A percentile compares a stretch with the other conserved stretches of the same genome.
Evolutionary conservation across 2,113 vertebrate species (phyloP).

Genomic region (Clarias macrocephalus): DNA sequence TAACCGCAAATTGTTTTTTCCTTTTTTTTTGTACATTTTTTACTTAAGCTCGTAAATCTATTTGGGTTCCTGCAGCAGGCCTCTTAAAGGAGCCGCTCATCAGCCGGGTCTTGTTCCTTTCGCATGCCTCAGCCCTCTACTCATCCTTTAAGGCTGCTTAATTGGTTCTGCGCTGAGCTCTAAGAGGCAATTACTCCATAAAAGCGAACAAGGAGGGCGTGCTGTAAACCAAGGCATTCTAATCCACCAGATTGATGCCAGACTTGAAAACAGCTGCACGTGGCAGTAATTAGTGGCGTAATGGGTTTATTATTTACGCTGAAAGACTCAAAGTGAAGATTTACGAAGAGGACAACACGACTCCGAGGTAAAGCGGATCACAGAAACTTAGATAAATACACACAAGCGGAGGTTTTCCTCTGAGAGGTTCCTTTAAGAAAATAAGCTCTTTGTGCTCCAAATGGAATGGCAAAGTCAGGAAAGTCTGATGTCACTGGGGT

Average conservation of each 20-base stretch:
- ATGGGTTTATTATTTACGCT: conserved; percentile 51
- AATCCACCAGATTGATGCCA: conserved; percentile 57
- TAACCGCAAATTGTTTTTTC: conserved; percentile 51
- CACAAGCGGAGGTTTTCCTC: background rate
- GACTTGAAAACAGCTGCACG: conserved; percentile 53
- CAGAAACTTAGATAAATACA: conserved; percentile 13
- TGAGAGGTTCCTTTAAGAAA: conserved; percentile 41
- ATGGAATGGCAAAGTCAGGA: conserved; percentile 24
- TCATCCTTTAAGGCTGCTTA: conserved; percentile 53
- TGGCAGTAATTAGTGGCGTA: conserved; percentile 57
- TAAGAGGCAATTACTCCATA: conserved; percentile 60
- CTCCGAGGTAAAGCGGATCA: conserved; percentile 18
- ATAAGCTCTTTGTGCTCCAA: conserved; percentile 5
- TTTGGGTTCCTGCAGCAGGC: conserved; percentile 41
- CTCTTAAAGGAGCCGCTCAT: conserved; percentile 42
- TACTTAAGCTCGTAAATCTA: conserved; percentile 55
- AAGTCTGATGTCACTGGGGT: conserved; percentile 48
- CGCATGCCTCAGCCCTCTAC: conserved; percentile 22
- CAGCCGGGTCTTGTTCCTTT: background rate
- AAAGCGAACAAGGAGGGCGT: conserved; percentile 50
- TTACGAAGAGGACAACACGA: conserved; percentile 25
- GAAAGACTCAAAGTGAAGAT: conserved; percentile 33
- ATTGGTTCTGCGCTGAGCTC: conserved; percentile 54
- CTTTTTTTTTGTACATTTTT: conserved; percentile 3
- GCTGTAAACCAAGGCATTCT: conserved; percentile 45